Conservation (phyloP, 2,797 vertebrate species). For the Varecia variegata region DNA sequence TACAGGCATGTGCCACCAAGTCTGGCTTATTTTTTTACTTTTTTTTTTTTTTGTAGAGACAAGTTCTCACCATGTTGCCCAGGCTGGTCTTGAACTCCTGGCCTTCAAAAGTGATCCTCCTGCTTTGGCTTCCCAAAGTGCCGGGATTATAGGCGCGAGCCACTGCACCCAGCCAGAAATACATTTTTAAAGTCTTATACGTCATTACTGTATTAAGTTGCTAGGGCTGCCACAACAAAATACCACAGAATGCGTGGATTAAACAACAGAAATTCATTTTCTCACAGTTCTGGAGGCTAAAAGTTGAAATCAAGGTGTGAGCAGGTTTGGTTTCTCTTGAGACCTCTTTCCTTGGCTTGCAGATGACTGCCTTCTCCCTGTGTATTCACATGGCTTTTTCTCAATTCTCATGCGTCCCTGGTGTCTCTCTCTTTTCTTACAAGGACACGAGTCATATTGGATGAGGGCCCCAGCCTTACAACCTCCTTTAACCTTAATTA, state of each 20-base stretch:
- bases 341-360: neutral
- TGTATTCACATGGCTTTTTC: neutral
- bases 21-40: too few relatives aligned
- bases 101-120: neutral
- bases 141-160: neutral
- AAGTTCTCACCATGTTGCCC: too few relatives aligned
- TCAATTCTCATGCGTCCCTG: neutral
- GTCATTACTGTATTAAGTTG: neutral
- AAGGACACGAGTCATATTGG: neutral
- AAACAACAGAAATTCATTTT: neutral
- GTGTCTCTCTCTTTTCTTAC: neutral
- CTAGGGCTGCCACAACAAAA: neutral
- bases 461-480: neutral
- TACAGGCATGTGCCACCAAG: too few relatives aligned
- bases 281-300: neutral
- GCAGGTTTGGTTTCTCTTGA: neutral
- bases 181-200: neutral
- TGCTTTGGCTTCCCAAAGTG: neutral
- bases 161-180: neutral
- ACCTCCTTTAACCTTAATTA: neutral
- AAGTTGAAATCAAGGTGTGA: neutral
- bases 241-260: neutral
- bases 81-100: neutral
- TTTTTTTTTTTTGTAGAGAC: too few relatives aligned
- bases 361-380: neutral